Percentiles rank a stretch among this genome's conserved stretches.
phyloP scores from a whole-genome alignment of 2,113 vertebrate species.

The Conger conger region DNA sequence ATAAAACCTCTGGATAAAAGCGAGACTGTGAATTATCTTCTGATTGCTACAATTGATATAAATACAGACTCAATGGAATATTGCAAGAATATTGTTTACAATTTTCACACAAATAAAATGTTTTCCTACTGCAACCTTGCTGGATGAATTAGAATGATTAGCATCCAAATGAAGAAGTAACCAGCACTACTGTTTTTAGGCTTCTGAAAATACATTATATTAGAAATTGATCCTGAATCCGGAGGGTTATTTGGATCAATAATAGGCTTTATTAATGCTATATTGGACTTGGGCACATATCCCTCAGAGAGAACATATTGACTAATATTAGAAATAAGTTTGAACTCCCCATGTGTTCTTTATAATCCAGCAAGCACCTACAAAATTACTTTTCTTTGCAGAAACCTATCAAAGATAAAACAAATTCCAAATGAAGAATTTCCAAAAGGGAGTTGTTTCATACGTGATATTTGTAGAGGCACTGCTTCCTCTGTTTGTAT shows the following conservation, averaged over 20 bases:
- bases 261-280: neutral
- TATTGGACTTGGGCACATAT: no score
- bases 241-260: neutral
- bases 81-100: no score
- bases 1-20: no score
- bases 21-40: no score
- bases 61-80: no score
- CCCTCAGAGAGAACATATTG: neutral
- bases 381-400: neutral
- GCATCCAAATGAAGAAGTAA: no score
- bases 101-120: no score
- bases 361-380: neutral
- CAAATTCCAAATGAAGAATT: neutral
- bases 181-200: no score
- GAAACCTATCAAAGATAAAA: neutral
- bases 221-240: neutral
- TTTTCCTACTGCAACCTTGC: no score
- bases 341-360: neutral
- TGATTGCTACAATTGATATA: no score
- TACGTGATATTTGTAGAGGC: neutral
- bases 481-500: no score
- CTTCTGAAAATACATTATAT: neutral
- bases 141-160: no score
- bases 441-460: neutral
- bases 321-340: neutral